Base-by-base conservation (phyloP, 2,888 invertebrate species). In the Luperina nickerlii region DNA sequence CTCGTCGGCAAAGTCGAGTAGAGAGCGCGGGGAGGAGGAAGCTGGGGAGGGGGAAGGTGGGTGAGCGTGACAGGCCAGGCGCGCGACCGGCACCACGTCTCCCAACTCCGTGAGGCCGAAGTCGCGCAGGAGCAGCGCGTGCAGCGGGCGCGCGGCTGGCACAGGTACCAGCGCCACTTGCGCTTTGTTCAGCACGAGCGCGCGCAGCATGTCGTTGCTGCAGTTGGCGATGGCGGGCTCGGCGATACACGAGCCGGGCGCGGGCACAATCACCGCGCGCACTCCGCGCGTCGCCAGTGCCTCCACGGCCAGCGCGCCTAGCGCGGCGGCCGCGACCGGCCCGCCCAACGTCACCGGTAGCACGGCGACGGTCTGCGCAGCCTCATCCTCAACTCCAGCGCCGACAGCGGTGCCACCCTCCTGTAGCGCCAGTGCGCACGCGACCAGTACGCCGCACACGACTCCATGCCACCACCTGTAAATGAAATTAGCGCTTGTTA, bases 71-170 rank as follows among this genome's bases (percentile, higher is more conserved):
- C 96, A 96, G 62, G 91, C 87, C 76, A 95, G 93, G 77, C 93
- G 93, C 79, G 91, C 77, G 5, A 94, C 91, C 70, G 94, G 93
- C 75, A 92, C 88, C 54, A 92, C 93, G 87, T 94, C 95, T 8
- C 94, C 95, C 20, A 94, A 89, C 84, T 93, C 94, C 84, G 92
- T 93, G 5, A 96, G 91, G 7, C 94, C 94, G 65, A 88, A 90
- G 83, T 95, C 95, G 65, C 94, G 93, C 84, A 95, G 92, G 54
- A 81, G 79, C 20, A 91, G 92, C 75, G 92, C 88, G 78, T 82
- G 90, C 60, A 92, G 94, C 86, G 78, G 92, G 81, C 80, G 81
- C 51, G 89, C 86, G 24, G 90, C 91, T n/a, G 93, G 90, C 82
- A 94, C 84, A n/a, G 89, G 83, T 75, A 90, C 81, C 77, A 94